Evolutionary conservation across 2,888 invertebrate genomes (phyloP).

Genomic region (Habroteleia sp.): DNA sequence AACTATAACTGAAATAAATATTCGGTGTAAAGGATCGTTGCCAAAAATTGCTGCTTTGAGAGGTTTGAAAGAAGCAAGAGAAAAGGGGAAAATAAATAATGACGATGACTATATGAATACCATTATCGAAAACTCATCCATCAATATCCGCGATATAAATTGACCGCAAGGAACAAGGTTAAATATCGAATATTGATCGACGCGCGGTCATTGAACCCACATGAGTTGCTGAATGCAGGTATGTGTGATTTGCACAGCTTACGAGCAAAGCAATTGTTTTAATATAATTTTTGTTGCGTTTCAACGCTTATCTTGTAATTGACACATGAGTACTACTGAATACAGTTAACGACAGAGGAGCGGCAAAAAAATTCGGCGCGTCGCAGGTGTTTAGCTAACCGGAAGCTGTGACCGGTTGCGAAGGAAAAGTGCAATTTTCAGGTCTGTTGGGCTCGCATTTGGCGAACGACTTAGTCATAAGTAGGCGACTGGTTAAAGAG

Average conservation of each 20-base stretch:
- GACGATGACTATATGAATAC: neutral
- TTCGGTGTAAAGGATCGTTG: too few relatives aligned
- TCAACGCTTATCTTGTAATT: neutral
- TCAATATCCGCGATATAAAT: constrained; percentile 21
- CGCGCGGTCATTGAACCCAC: constrained; percentile 7
- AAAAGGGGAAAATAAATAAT: neutral
- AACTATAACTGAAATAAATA: too few relatives aligned
- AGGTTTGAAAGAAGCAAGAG: too few relatives aligned
- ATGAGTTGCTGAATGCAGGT: neutral
- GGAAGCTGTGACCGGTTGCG: constrained; percentile 68
- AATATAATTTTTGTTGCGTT: neutral
- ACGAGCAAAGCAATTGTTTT: neutral
- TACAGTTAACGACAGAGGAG: constrained; percentile 14
- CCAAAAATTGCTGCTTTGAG: too few relatives aligned
- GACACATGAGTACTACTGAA: too few relatives aligned
- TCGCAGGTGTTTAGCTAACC: constrained; percentile 66
- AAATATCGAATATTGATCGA: constrained; percentile 16
- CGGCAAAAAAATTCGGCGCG: constrained; percentile 24
- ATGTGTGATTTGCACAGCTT: neutral
- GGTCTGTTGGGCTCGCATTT: constrained; percentile 67
- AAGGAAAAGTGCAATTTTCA: constrained; percentile 73
- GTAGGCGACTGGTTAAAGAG: constrained; percentile 42
- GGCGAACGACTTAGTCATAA: constrained; percentile 29
- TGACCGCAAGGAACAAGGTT: constrained; percentile 17
- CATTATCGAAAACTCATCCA: constrained; percentile 34